phyloP scores from a whole-genome alignment of 1,140 invertebrate species.

The Bombus cullumanus region DNA sequence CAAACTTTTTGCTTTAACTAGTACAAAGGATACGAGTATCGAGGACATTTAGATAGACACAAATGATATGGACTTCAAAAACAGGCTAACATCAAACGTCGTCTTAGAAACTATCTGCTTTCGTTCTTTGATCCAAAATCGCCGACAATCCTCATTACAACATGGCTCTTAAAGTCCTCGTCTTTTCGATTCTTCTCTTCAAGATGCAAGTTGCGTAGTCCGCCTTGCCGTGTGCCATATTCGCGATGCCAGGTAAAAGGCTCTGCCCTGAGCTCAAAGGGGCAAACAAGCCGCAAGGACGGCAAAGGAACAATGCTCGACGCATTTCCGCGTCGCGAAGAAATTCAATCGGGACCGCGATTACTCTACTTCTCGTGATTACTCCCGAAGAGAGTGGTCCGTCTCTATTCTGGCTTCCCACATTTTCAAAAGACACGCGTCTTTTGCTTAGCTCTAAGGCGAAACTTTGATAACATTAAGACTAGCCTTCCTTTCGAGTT shows the following conservation, averaged over 20 bases:
- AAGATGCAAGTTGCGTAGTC: neutral
- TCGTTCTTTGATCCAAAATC: neutral
- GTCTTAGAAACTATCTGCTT: neutral
- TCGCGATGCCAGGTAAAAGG: neutral
- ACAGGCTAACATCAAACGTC: neutral
- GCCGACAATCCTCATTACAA: neutral
- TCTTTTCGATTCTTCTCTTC: neutral
- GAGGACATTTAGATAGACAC: neutral
- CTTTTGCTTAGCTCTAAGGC: neutral
- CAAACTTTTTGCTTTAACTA: no score
- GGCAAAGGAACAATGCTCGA: slow-evolving; percentile 15
- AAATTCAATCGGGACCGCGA: slow-evolving; percentile 26
- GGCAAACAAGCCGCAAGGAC: slow-evolving; percentile 9
- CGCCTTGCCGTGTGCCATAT: neutral
- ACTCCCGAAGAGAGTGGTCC: neutral
- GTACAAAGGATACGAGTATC: neutral
- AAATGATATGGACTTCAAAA: neutral
- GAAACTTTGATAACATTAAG: neutral
- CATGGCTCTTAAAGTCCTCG: neutral
- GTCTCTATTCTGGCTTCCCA: no score
- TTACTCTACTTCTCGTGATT: slow-evolving; percentile 1
- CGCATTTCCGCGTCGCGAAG: slow-evolving; percentile 5
- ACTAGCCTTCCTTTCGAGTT: neutral
- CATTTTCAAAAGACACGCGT: neutral
- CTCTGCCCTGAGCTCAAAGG: neutral